Base-by-base conservation (phyloP, 1,140 invertebrate genomes). In the Danaus plexippus region DNA sequence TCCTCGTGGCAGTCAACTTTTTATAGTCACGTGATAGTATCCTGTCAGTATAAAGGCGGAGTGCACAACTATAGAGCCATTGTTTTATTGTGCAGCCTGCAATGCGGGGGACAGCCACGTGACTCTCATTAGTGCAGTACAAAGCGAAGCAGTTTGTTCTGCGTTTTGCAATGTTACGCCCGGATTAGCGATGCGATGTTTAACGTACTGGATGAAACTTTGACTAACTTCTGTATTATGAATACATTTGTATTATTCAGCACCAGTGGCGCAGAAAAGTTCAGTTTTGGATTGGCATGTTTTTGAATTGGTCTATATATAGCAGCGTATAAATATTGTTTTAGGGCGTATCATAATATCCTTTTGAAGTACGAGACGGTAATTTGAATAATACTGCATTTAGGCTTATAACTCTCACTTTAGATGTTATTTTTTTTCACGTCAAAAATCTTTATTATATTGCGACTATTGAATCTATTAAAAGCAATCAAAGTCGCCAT, bases 11-110 rank as follows among this genome's bases (percentile, higher is more conserved):
- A 64, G 62, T 59, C 64, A 74, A 75, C 75, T 71, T 71, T 61
- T 61, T 54, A 49, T 49, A 77, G 73, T 80, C 75, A 83, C 75
- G 83, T 79, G 78, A 86, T 71, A 72, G 71, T 77, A 70, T 84
- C 80, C 75, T 80, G 68, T 57, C 75, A 69, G 75, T 77, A 82
- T 85, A 81, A 79, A 78, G 78, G 63, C 68, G 58, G 67, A 75
- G 69, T 73, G 73, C 69, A 80, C 70, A 74, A 81, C 70, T 75
- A 74, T 68, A 61, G 64, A 56, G 65, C 68, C 66, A 83, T 85
- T 84, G 80, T 85, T 80, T 85, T 84, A 82, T 85, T 83, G 80
- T 85, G 80, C 76, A 78, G 75, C 68, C 83, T 87, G 83, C 83
- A 87, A 68, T 87, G 81, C 81, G 76, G 84, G 84, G 79, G 80